Evolutionary conservation across 1,140 invertebrate species (phyloP).

Genomic region (Maniola jurtina): DNA sequence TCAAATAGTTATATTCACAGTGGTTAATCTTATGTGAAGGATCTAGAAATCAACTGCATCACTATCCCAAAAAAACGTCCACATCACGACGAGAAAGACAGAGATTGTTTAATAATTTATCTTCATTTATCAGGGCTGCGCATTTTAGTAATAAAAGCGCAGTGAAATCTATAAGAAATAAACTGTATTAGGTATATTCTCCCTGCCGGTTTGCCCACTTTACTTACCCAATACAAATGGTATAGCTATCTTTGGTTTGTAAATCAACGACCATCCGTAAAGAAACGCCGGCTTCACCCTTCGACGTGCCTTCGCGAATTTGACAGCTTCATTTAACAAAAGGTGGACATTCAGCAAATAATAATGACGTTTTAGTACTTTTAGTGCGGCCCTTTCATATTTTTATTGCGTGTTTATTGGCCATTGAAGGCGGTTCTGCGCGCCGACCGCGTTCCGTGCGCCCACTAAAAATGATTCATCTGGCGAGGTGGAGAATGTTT

Average conservation of each 20-base stretch:
- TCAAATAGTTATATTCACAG: too few relatives aligned
- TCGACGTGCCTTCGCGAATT: slow-evolving; percentile 35
- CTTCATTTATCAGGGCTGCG: too few relatives aligned
- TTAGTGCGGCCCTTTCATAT: slow-evolving; percentile 66
- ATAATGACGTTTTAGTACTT: slow-evolving; percentile 70
- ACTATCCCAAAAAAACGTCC: too few relatives aligned
- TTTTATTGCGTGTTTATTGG: slow-evolving; percentile 74
- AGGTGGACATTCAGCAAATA: slow-evolving; percentile 69
- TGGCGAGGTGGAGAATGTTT: slow-evolving; percentile 6
- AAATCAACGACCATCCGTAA: slow-evolving; percentile 23
- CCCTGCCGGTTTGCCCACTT: too few relatives aligned
- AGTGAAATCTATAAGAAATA: too few relatives aligned
- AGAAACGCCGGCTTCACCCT: slow-evolving; percentile 38
- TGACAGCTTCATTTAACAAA: slow-evolving; percentile 68
- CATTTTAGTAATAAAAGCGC: too few relatives aligned
- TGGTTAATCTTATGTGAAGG: too few relatives aligned
- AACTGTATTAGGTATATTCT: too few relatives aligned
- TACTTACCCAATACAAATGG: too few relatives aligned
- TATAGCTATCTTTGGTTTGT: not conserved
- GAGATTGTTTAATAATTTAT: too few relatives aligned
- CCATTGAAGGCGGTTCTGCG: slow-evolving; percentile 58
- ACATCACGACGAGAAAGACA: too few relatives aligned
- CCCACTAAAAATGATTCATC: slow-evolving; percentile 37
- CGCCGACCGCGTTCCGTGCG: slow-evolving; percentile 31
- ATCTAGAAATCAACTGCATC: too few relatives aligned